Percentiles rank a stretch among this genome's conserved stretches.
These are phyloP conservation scores for Poeciliopsis prolifica DNA, from an alignment of 2,113 vertebrate species.

Conservation along the genomic window DNA sequence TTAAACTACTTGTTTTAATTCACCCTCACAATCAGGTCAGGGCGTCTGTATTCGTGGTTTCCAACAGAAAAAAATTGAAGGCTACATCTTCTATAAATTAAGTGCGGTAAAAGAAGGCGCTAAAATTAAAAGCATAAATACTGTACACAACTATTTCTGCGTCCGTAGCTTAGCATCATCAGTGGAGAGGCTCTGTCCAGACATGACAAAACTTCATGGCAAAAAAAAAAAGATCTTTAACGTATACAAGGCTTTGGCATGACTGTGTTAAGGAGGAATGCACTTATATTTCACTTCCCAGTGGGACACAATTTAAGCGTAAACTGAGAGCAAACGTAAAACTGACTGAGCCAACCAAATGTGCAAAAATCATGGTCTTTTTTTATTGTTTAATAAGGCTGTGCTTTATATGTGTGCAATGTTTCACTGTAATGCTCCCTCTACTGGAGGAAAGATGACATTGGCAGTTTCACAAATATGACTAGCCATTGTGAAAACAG, in stretches of 20 bases:
- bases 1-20: not conserved
- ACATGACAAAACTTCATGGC: constrained; percentile 28
- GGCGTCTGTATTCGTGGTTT: constrained; percentile 31
- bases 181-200: constrained; percentile 31
- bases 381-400: constrained; percentile 26
- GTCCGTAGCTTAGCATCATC: constrained; percentile 54
- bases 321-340: constrained; percentile 36
- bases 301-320: constrained; percentile 41
- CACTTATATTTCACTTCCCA: constrained; percentile 34
- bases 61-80: constrained; percentile 49
- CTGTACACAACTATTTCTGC: constrained; percentile 81
- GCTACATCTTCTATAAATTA: constrained; percentile 82
- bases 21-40: not conserved
- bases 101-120: constrained; percentile 80
- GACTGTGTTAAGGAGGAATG: constrained; percentile 41
- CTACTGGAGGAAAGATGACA: constrained; percentile 15
- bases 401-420: constrained; percentile 38
- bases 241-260: constrained; percentile 61
- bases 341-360: constrained; percentile 19
- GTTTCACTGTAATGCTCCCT: constrained; percentile 66
- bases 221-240: constrained; percentile 32
- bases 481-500: not conserved
- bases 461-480: constrained; percentile 1
- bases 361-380: constrained; percentile 42
- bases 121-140: constrained; percentile 86